A percentile compares a stretch with the other conserved stretches of the same genome.
phyloP scores from a whole-genome alignment of 2,797 vertebrate genomes.

The Pteronotus mesoamericanus region DNA sequence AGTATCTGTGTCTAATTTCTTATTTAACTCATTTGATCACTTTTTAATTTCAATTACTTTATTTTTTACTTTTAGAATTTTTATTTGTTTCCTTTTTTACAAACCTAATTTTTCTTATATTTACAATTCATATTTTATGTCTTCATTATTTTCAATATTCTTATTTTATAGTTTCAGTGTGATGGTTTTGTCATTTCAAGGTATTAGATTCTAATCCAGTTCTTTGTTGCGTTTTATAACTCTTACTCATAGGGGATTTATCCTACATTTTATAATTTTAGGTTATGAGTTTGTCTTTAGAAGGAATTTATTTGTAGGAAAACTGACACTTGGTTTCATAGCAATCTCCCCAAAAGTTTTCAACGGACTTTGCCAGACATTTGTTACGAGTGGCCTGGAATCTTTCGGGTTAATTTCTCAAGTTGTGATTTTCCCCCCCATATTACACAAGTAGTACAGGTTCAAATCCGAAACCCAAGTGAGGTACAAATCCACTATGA shows the following conservation, averaged over 20 bases:
- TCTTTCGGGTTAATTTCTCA: not conserved
- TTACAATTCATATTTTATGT: not conserved
- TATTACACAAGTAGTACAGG: not conserved
- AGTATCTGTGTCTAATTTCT: not conserved
- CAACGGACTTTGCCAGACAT: not conserved
- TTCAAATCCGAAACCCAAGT: conserved; percentile 25
- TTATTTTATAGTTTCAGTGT: not conserved
- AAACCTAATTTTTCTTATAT: not conserved
- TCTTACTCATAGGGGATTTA: not conserved
- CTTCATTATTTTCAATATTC: not conserved
- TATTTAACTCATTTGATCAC: not conserved
- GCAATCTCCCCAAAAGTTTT: not conserved
- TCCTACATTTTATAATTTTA: conserved; percentile 5
- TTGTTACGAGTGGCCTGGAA: not conserved
- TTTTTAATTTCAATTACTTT: not conserved
- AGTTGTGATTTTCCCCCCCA: not conserved
- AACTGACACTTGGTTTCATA: not conserved
- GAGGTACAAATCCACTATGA: not conserved
- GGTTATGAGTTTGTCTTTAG: not conserved
- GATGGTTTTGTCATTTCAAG: not conserved
- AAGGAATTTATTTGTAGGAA: not conserved
- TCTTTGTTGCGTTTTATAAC: not conserved
- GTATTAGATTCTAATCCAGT: not conserved
- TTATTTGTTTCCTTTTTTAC: not conserved
- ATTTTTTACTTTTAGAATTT: not conserved